Evolutionary conservation across 2,113 vertebrate species (phyloP), one percentile per base, ranked within the genome.

Genomic region (Cavia porcellus): DNA sequence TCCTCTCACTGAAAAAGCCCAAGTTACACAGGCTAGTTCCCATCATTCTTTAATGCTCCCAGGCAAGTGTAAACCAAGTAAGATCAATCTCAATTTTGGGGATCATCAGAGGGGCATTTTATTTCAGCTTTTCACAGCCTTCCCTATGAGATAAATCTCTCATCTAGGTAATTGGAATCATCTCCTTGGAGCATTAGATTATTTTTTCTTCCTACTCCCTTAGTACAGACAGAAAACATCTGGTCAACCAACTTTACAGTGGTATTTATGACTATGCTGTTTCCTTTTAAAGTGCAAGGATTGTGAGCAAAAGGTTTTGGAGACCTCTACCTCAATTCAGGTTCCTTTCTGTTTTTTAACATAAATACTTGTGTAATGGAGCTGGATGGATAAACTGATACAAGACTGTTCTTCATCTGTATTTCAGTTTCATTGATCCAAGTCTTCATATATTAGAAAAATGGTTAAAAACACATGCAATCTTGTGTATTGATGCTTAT

Each of bases 121-220:
- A 84, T 81, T 94, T 86, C 77, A 68, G 47, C 42, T 90, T 89
- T 84, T 81, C 75, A 61, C 20, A 92, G 79, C 20, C 20, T 55
- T 96, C 84, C 12, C 32, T 79, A 5, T 84, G 57, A 95, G 79
- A 83, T 82, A 92, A 61, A 94, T 93, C 50, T 96, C 52, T 28
- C 55, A 75, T 84, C 72, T 96, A 81, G 75, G 89, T 96, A 92
- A 96, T 94, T 97, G 89, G 61, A 97, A 94, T 91, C 28, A 88
- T 72, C 45, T 94, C 68, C 13, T 42, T 92, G 70, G 30, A 95
- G 45, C n/a, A 82, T 74, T 92, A 32, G 6, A 22, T 70, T 88
- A 82, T 94, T 90, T 97, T 90, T 55, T 66, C 42, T 86, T 89
- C 30, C 61, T 85, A 81, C 35, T 85, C 57, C 86, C 87, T 90